These are phyloP conservation scores for Epinephelus moara DNA, from an alignment of 2,113 vertebrate genomes.

Conservation along the genomic window DNA sequence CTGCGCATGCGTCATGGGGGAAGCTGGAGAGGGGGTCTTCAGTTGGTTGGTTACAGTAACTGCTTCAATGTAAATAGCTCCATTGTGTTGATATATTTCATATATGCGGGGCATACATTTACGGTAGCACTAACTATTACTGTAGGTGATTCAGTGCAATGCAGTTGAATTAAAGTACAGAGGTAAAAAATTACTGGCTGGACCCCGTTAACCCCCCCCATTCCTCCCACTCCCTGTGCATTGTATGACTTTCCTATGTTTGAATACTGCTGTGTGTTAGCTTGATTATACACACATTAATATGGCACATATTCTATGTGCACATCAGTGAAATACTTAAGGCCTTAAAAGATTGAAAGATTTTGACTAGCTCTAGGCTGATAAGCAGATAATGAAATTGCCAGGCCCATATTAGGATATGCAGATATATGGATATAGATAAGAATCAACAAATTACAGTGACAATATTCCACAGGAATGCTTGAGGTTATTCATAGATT, in stretches of 20 bases:
- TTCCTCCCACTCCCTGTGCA: background rate
- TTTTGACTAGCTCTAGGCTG: background rate
- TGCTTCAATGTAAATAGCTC: background rate
- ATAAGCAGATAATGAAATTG: background rate
- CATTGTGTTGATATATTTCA: background rate
- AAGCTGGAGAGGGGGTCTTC: too few relatives aligned
- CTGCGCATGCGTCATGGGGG: conserved; percentile 62
- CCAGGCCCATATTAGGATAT: background rate
- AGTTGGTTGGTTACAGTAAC: background rate
- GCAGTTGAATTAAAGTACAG: background rate
- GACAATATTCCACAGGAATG: background rate
- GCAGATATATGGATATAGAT: background rate
- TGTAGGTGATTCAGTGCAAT: background rate
- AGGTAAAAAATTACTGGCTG: background rate
- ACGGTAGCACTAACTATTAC: too few relatives aligned
- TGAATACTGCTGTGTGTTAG: background rate
- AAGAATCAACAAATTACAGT: background rate
- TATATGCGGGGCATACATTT: background rate
- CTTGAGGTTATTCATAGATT: background rate
- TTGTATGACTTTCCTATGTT: background rate
- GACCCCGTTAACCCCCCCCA: background rate
- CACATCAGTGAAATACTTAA: background rate
- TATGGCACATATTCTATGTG: background rate
- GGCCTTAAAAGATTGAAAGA: background rate
- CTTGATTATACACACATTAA: background rate